Percentiles rank a stretch among this genome's conserved stretches.
Evolutionary conservation across 1,140 invertebrate species (phyloP).

Genomic region (Eriosoma lanigerum): DNA sequence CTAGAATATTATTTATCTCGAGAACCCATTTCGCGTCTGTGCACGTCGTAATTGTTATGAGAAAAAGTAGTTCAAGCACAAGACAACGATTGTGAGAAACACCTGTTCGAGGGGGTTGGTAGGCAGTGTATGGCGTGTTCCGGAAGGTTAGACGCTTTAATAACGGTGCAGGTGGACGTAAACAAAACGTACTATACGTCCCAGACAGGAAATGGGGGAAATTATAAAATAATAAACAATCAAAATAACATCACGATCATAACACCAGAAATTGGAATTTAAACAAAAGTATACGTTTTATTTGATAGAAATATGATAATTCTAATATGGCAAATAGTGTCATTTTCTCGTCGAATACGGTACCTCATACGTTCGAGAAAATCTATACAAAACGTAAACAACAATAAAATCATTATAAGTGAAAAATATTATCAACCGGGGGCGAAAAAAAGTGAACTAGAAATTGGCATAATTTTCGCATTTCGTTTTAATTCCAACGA

Average conservation of each 20-base stretch:
- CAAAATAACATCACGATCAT: too few species aligned
- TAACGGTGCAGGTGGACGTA: slow-evolving; percentile 37
- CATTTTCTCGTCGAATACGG: too few species aligned
- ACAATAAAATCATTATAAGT: neutral
- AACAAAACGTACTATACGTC: neutral
- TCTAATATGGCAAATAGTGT: too few species aligned
- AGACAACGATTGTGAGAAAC: slow-evolving; percentile 41
- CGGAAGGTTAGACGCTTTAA: slow-evolving; percentile 47
- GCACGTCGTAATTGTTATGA: neutral
- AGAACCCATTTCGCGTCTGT: too few species aligned
- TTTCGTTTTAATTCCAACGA: neutral
- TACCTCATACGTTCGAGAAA: neutral
- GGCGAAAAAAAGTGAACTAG: neutral
- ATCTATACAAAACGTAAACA: neutral
- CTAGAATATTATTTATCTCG: too few species aligned
- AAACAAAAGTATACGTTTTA: neutral
- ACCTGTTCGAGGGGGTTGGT: slow-evolving; percentile 32
- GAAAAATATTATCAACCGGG: too few species aligned
- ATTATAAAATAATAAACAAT: too few species aligned
- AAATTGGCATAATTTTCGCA: slow-evolving; percentile 30
- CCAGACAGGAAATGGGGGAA: neutral
- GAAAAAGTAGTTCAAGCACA: slow-evolving; percentile 3
- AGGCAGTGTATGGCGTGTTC: neutral
- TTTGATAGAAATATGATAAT: neutral
- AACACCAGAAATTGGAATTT: too few species aligned